Evolutionary conservation across 1,140 invertebrate species (phyloP).

Genomic region (Melipona quadrifasciata): DNA sequence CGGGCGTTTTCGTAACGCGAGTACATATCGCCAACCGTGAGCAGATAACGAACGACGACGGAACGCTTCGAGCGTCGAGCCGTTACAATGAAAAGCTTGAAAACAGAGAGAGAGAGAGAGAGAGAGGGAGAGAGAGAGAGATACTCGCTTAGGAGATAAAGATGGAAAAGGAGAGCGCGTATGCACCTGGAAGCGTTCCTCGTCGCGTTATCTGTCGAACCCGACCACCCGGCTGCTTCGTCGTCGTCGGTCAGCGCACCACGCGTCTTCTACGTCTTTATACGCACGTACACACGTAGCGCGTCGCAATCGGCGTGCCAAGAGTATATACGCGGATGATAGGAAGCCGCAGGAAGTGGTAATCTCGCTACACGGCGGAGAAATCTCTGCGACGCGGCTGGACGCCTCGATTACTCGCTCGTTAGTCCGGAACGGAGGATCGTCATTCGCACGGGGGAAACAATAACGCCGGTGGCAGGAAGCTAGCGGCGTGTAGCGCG

Average conservation of each 20-base stretch:
- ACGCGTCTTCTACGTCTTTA: neutral
- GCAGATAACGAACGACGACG: constrained; percentile 47
- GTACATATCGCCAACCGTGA: constrained; percentile 29
- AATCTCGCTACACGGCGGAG: constrained; percentile 46
- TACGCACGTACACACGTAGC: neutral
- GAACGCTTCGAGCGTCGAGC: constrained; percentile 33
- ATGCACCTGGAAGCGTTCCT: constrained; percentile 59
- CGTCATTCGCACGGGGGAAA: constrained; percentile 49
- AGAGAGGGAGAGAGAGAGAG: neutral
- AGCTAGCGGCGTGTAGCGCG: constrained; percentile 14
- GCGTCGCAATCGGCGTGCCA: neutral
- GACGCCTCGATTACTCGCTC: constrained; percentile 21
- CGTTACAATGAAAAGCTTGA: constrained; percentile 49
- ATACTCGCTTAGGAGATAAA: too few species aligned
- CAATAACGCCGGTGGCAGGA: constrained; percentile 25
- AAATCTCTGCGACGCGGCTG: constrained; percentile 39
- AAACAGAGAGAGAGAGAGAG: constrained; percentile 10
- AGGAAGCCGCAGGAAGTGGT: constrained; percentile 62
- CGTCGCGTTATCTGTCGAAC: constrained; percentile 53
- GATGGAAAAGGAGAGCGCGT: neutral
- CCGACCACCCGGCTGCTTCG: constrained; percentile 44
- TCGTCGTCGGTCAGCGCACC: constrained; percentile 18
- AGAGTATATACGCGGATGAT: constrained; percentile 30
- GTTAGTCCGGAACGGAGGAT: constrained; percentile 19
- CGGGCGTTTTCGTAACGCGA: constrained; percentile 30